Conservation (phyloP, 1,140 invertebrate genomes). For the Mactra quadrangularis region DNA sequence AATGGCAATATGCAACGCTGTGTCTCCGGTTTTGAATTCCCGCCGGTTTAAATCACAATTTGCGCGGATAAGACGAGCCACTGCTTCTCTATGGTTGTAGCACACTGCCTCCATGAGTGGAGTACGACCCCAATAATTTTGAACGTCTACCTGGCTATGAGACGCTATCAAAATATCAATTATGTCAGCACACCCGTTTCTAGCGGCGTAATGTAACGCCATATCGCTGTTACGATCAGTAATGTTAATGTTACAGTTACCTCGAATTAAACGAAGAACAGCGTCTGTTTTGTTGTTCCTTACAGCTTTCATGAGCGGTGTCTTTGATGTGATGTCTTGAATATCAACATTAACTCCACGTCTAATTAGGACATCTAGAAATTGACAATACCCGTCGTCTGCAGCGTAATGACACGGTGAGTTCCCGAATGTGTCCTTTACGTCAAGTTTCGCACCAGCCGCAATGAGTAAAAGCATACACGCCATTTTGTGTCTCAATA, state of each 20-base stretch:
- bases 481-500: conserved; percentile 81
- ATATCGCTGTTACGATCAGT: conserved; percentile 98
- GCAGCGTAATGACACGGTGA: conserved; percentile 83
- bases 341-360: conserved; percentile 81
- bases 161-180: conserved; percentile 79
- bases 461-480: conserved; percentile 81
- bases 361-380: conserved; percentile 80
- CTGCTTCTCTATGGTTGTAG: conserved; percentile 82
- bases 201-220: conserved; percentile 89
- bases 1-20: conserved; percentile 85
- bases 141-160: conserved; percentile 81
- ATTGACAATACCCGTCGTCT: conserved; percentile 82
- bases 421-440: conserved; percentile 83
- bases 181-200: conserved; percentile 81
- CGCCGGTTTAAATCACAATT: conserved; percentile 82
- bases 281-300: conserved; percentile 82
- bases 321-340: conserved; percentile 83
- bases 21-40: conserved; percentile 83
- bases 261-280: conserved; percentile 77
- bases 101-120: conserved; percentile 83
- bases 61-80: conserved; percentile 75
- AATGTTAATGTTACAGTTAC: conserved; percentile 90
- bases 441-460: conserved; percentile 81
- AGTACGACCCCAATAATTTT: conserved; percentile 83
- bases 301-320: conserved; percentile 83